Conservation (phyloP, 2,797 vertebrate genomes). For the Gymnothorax javanicus region DNA sequence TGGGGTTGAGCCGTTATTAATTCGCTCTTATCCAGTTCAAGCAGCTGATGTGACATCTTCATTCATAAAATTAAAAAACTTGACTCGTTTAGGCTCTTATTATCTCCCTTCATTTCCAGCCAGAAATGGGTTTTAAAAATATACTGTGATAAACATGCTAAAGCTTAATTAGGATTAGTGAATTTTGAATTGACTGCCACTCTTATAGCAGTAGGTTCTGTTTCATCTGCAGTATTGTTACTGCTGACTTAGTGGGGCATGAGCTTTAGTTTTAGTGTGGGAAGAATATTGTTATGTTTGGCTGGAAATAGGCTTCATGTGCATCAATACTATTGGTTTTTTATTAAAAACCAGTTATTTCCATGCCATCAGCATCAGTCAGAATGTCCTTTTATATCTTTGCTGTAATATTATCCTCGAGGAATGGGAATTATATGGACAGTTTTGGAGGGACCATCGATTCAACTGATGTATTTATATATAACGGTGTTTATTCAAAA, state of each 20-base stretch:
- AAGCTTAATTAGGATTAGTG: conserved; percentile 10
- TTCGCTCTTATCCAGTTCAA: conserved; percentile 35
- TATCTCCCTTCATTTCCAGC: background rate
- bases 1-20: conserved; percentile 35
- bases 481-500: background rate
- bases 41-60: conserved; percentile 29
- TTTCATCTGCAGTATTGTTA: conserved; percentile 26
- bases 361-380: conserved; percentile 58
- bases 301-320: conserved; percentile 59
- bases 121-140: background rate
- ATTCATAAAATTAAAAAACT: background rate
- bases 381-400: conserved; percentile 50
- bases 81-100: background rate
- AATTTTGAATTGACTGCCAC: conserved; percentile 23
- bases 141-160: conserved; percentile 9
- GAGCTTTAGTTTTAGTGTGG: conserved; percentile 30
- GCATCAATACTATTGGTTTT: conserved; percentile 56
- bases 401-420: conserved; percentile 52
- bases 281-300: conserved; percentile 28
- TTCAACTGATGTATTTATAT: background rate
- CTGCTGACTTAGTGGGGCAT: conserved; percentile 42
- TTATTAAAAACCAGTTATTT: conserved; percentile 62
- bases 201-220: conserved; percentile 8
- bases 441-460: conserved; percentile 37
- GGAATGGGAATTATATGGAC: conserved; percentile 57